These are phyloP conservation scores for Struthio camelus DNA, from an alignment of 2,113 vertebrate species.

Conservation along the genomic window DNA sequence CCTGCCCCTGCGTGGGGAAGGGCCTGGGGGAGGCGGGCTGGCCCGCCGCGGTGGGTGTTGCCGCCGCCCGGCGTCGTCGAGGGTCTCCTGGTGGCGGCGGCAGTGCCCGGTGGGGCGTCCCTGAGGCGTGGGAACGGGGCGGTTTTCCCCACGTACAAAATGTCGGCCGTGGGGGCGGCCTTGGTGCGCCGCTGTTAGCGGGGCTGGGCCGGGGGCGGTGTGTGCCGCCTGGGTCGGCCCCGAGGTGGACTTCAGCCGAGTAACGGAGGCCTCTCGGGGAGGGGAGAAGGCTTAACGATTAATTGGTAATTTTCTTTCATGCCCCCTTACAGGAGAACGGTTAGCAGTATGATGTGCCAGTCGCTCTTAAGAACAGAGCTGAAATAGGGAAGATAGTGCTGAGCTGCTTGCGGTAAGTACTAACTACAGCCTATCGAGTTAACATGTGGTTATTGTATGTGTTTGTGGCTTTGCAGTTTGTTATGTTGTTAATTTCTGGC, in stretches of 20 bases:
- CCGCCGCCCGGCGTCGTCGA: background rate
- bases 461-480: accelerated
- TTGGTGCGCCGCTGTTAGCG: background rate
- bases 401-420: background rate
- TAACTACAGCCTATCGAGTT: accelerated
- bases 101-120: accelerated
- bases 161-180: background rate
- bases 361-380: accelerated
- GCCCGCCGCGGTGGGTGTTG: too few relatives aligned
- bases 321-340: too few relatives aligned
- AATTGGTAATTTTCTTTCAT: too few relatives aligned
- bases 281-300: accelerated
- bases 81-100: background rate
- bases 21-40: background rate
- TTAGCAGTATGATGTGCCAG: accelerated
- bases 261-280: accelerated
- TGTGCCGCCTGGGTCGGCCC: accelerated
- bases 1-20: background rate
- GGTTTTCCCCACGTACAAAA: accelerated
- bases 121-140: accelerated
- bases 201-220: accelerated
- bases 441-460: accelerated
- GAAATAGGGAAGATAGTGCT: accelerated
- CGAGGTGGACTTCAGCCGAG: background rate
- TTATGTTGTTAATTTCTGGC: too few relatives aligned